Conservation (phyloP, 2,888 invertebrate species). For the Philaethria dido region DNA sequence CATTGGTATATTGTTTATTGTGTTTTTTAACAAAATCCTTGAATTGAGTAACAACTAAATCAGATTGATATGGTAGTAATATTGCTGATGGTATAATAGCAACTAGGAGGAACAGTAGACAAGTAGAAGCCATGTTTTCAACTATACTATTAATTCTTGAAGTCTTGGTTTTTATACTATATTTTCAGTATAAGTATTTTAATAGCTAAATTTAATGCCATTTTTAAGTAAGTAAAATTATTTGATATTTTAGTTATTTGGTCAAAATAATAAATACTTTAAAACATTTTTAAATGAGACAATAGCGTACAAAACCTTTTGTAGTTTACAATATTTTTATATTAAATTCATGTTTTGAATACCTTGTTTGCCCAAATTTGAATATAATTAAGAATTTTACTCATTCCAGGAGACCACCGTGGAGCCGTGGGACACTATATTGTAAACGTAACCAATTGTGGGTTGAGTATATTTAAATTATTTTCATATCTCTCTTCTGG, state of each 20-base stretch:
- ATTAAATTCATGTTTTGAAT: too few relatives aligned
- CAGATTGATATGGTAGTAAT: conserved; percentile 24
- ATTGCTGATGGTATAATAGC: neutral
- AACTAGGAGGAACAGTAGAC: neutral
- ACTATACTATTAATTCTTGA: neutral
- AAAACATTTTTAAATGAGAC: neutral
- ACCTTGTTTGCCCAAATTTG: too few relatives aligned
- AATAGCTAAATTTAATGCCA: neutral
- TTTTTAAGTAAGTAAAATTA: neutral
- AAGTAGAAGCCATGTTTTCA: neutral
- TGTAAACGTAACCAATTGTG: too few relatives aligned
- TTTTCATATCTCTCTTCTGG: too few relatives aligned
- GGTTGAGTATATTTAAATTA: too few relatives aligned
- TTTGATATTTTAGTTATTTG: conserved; percentile 5
- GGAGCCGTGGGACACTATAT: too few relatives aligned
- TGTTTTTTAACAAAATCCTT: conserved; percentile 38
- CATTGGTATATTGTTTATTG: conserved; percentile 56
- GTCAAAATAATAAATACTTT: neutral
- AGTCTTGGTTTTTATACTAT: neutral
- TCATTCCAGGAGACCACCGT: too few relatives aligned
- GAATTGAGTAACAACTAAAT: conserved; percentile 31
- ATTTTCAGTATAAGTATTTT: conserved; percentile 9
- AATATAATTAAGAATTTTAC: too few relatives aligned
- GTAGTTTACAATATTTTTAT: neutral
- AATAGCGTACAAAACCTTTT: neutral